Conservation (phyloP, 2,113 vertebrate genomes). For the Rynchops niger region DNA sequence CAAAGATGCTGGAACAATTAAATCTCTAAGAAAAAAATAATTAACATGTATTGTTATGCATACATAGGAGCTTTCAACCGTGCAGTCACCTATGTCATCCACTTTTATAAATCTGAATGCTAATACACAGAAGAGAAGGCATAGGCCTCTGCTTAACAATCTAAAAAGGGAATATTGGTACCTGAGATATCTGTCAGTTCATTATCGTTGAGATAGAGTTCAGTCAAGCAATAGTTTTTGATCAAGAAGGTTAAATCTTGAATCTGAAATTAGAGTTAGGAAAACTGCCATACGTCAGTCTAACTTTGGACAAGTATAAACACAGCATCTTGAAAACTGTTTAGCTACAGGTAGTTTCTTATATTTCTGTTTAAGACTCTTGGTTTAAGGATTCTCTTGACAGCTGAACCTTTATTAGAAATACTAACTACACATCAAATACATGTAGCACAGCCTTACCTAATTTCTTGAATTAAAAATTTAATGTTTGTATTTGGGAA, state of each 20-base stretch:
- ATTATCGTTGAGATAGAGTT: constrained; percentile 81
- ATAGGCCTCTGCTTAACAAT: background rate
- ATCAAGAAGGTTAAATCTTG: constrained; percentile 73
- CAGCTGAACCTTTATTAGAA: background rate
- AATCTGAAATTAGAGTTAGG: constrained; percentile 74
- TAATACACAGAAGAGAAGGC: background rate
- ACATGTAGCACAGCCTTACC: background rate
- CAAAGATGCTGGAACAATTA: background rate
- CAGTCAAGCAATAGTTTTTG: constrained; percentile 76
- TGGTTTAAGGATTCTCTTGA: background rate
- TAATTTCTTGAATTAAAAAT: background rate
- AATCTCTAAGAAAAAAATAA: background rate
- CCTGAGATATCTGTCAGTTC: constrained; percentile 77
- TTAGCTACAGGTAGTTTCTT: background rate
- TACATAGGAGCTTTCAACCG: background rate
- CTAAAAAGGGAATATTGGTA: constrained; percentile 13
- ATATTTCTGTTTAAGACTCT: background rate
- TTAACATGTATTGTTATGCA: background rate
- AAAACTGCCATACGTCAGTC: background rate
- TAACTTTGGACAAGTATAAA: background rate
- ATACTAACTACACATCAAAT: background rate
- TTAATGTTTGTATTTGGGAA: background rate
- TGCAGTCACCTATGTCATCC: background rate
- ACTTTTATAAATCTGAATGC: background rate
- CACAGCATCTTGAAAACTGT: background rate